Conservation (phyloP, 2,888 invertebrate species). For the Linyphia triangularis region DNA sequence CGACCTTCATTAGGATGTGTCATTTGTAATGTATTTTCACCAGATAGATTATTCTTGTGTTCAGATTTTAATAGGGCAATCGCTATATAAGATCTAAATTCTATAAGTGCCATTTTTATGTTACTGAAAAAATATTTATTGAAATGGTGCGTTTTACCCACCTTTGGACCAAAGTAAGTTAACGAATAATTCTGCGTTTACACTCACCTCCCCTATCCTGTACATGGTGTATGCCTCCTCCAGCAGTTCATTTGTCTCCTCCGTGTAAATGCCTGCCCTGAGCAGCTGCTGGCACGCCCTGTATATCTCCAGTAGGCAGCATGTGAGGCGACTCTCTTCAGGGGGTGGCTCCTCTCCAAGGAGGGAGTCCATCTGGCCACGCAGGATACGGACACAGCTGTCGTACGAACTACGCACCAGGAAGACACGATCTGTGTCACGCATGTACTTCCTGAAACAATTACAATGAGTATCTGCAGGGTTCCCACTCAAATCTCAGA, state of each 20-base stretch:
- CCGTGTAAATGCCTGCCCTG: constrained; percentile 72
- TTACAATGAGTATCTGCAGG: no score
- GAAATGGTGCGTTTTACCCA: no score
- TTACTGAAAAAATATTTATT: no score
- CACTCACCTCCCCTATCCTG: constrained; percentile 77
- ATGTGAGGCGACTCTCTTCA: constrained; percentile 71
- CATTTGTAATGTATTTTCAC: no score
- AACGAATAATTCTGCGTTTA: not conserved
- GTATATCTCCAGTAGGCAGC: constrained; percentile 76
- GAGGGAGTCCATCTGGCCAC: constrained; percentile 69
- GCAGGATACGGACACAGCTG: constrained; percentile 68
- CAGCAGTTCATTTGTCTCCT: constrained; percentile 78
- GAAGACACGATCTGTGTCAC: constrained; percentile 90
- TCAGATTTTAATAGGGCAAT: no score
- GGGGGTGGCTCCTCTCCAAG: constrained; percentile 75
- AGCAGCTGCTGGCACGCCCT: constrained; percentile 75
- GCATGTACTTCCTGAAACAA: constrained; percentile 86
- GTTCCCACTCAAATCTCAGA: no score
- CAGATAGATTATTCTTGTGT: no score
- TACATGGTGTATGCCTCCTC: constrained; percentile 78
- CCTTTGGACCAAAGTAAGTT: not conserved
- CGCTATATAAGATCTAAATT: no score
- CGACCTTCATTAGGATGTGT: no score
- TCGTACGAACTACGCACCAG: constrained; percentile 88
- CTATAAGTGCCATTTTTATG: no score